Conservation (phyloP, 2,113 vertebrate genomes). For the Elgaria multicarinata region DNA sequence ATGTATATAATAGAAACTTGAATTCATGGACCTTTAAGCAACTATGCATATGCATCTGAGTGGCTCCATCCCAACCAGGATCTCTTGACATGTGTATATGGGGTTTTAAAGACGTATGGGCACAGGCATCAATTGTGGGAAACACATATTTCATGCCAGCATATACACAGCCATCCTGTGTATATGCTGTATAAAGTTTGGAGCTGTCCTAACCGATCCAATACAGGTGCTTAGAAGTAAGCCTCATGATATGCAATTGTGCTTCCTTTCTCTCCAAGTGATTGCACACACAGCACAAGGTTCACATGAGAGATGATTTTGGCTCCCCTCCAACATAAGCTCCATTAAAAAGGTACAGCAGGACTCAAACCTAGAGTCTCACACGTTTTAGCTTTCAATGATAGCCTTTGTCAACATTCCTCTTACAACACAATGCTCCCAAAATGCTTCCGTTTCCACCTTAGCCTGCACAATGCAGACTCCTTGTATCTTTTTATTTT, state of each 20-base stretch:
- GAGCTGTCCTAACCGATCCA: neutral
- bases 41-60: neutral
- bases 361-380: neutral
- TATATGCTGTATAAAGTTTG: neutral
- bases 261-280: neutral
- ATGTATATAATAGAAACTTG: neutral
- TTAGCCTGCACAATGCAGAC: neutral
- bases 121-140: neutral
- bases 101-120: neutral
- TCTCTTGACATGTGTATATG: neutral
- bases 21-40: neutral
- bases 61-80: neutral
- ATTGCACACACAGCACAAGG: neutral
- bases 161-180: too few species aligned
- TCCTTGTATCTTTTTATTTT: too few species aligned
- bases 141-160: neutral
- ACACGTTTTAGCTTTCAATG: neutral
- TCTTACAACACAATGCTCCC: neutral
- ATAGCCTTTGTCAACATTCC: neutral
- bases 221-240: neutral
- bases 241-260: neutral
- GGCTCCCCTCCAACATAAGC: neutral
- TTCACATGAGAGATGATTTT: neutral
- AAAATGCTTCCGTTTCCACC: neutral
- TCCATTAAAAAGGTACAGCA: neutral